Evolutionary conservation across 37 sponge, comb jelly and placozoan genomes (phyloP).

Genomic region (Halichondria panicea): DNA sequence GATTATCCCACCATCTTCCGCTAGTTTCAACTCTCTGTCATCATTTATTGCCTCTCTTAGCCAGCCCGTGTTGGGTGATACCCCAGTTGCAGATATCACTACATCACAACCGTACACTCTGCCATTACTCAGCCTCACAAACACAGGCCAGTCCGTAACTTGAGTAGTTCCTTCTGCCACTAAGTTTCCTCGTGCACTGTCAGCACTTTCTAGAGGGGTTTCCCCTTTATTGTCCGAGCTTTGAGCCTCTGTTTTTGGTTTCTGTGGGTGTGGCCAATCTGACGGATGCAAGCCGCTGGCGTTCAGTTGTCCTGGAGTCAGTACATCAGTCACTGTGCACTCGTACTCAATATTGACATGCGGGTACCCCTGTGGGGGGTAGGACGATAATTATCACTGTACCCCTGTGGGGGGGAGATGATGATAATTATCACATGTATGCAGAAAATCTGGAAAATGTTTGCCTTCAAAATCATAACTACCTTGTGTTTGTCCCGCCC

Average conservation of each 20-base stretch:
- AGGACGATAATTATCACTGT: not conserved
- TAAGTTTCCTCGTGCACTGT: not conserved
- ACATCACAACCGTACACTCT: slow-evolving; percentile 85
- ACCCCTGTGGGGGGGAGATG: not conserved
- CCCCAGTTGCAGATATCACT: slow-evolving; percentile 96
- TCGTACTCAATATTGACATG: slow-evolving; percentile 84
- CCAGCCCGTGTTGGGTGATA: slow-evolving; percentile 49
- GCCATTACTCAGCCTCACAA: slow-evolving; percentile 86
- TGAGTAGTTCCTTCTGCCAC: not conserved
- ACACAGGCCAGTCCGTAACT: slow-evolving; percentile 73
- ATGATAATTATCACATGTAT: not conserved
- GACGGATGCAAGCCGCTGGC: not conserved
- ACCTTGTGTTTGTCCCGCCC: slow-evolving; percentile 53
- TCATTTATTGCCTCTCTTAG: not conserved
- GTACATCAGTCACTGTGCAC: slow-evolving; percentile 66
- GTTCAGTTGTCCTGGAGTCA: slow-evolving; percentile 31
- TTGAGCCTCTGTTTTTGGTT: no score
- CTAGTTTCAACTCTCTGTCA: not conserved
- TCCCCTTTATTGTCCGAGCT: no score
- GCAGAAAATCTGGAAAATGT: not conserved
- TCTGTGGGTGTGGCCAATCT: not conserved
- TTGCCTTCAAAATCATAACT: not conserved
- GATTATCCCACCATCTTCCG: slow-evolving; percentile 70
- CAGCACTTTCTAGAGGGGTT: not conserved
- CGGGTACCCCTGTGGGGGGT: slow-evolving; percentile 17